Evolutionary conservation across 2,888 invertebrate genomes (phyloP), one percentile per base, ranked within the genome.

Genomic region (Hyposoter dolosus): DNA sequence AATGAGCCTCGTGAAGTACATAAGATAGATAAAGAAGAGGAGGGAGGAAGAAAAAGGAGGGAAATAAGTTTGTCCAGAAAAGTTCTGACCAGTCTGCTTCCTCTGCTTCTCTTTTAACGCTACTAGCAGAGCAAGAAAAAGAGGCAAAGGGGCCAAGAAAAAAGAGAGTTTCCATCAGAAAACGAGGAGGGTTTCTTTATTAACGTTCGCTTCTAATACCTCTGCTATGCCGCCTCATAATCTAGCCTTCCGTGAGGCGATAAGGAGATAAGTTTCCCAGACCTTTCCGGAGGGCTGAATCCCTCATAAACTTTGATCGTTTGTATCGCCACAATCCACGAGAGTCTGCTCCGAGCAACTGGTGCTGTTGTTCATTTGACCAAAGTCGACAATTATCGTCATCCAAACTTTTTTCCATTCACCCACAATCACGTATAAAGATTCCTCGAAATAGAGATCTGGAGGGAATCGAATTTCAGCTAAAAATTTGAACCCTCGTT

Each of bases 241-340:
- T 78, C 56, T 50, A 80, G 60, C 69, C 81, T 56, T 79, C 83
- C 47, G 74, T 47, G 68, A 53, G 76, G 80, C 80, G 79, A 83
- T 83, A 80, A 85, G 82, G 75, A 77, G 83, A 82, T 83, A 76
- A 85, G 71, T 85, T 83, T 85, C 72, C 85, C 76, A 78, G 32
- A 53, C 60, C 69, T 53, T 56, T 5, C 35, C 68, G 19, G 45
- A 17, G 19, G 23, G 23, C 43, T 19, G 68, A 19, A 69, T 56
- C 19, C 40, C 75, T 56, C 82, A 71, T 80, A 85, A 85, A 85
- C 82, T 85, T 86, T 68, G 76, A 83, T 60, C 83, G 60, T 83
- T 86, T 83, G 72, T 83, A 83, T 86, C 80, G 80, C 43, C 40
- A 66, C 12, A 40, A 45, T 72, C 45, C 45, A 60, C 17, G 63